phyloP scores from a whole-genome alignment of 2,888 invertebrate genomes.

The Timandra comae region DNA sequence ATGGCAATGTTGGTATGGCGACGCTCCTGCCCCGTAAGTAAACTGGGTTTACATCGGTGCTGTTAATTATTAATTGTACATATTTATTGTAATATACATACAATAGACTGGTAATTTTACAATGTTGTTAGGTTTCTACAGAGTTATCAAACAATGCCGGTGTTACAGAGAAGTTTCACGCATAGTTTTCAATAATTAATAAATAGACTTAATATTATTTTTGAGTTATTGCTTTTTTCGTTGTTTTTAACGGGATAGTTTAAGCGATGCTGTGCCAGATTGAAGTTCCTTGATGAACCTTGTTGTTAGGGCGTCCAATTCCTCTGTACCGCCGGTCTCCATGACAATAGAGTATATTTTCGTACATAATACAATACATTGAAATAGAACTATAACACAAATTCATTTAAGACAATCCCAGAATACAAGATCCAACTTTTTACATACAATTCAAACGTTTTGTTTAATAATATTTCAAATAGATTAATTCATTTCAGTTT shows the following conservation, averaged over 20 bases:
- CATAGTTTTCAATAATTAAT: no score
- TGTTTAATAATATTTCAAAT: conserved; percentile 33
- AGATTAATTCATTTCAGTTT: conserved; percentile 23
- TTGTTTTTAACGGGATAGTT: no score
- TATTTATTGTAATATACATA: conserved; percentile 73
- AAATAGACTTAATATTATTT: no score
- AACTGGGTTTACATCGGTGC: conserved; percentile 69
- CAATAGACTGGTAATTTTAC: conserved; percentile 76
- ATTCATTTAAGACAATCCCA: conserved; percentile 74
- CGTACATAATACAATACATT: conserved; percentile 62
- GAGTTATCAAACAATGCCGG: conserved; percentile 53
- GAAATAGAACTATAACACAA: conserved; percentile 66
- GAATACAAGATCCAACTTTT: conserved; percentile 77
- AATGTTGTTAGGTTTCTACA: conserved; percentile 74
- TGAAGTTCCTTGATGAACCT: conserved; percentile 11
- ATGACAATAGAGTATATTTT: conserved; percentile 74
- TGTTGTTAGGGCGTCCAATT: conserved; percentile 19
- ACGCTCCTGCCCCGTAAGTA: conserved; percentile 37
- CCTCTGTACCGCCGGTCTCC: conserved; percentile 40
- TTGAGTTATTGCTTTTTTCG: no score
- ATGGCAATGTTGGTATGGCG: conserved; percentile 42
- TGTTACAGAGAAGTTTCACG: conserved; percentile 38
- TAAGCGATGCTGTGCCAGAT: conserved; percentile 11
- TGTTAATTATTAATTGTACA: conserved; percentile 72
- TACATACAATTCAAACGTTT: conserved; percentile 59